A percentile compares a stretch with the other conserved stretches of the same genome.
phyloP scores from a whole-genome alignment of 2,797 vertebrate species.

The Pyrocephalus nanus region DNA sequence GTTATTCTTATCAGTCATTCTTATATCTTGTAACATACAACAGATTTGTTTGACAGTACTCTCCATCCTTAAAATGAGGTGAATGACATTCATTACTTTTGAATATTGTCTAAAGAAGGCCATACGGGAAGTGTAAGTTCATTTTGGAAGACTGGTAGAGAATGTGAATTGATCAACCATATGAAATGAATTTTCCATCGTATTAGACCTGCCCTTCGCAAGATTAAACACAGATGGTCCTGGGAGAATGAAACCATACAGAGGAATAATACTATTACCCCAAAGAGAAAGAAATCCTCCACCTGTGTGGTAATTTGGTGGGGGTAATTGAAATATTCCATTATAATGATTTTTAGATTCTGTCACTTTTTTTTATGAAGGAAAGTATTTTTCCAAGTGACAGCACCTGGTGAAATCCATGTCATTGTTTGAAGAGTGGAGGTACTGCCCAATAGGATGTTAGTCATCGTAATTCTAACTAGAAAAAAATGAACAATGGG shows the following conservation, averaged over 20 bases:
- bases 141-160: not conserved
- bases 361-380: not conserved
- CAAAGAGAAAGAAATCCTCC: not conserved
- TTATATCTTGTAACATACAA: not conserved
- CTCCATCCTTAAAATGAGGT: not conserved
- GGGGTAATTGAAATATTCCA: not conserved
- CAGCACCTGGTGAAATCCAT: not conserved
- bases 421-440: not conserved
- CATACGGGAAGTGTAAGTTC: not conserved
- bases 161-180: not conserved
- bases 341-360: not conserved
- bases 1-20: not conserved
- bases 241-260: conserved; percentile 4
- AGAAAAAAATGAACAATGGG: not conserved
- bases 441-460: not conserved
- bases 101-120: not conserved
- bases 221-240: conserved; percentile 48
- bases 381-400: not conserved
- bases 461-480: not conserved
- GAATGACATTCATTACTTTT: not conserved
- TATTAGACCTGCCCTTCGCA: conserved; percentile 13
- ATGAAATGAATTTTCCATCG: conserved; percentile 27
- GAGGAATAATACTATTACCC: not conserved
- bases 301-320: not conserved
- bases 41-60: not conserved